These are phyloP conservation scores for Euthynnus affinis DNA, from an alignment of 2,797 vertebrate genomes.

Conservation along the genomic window DNA sequence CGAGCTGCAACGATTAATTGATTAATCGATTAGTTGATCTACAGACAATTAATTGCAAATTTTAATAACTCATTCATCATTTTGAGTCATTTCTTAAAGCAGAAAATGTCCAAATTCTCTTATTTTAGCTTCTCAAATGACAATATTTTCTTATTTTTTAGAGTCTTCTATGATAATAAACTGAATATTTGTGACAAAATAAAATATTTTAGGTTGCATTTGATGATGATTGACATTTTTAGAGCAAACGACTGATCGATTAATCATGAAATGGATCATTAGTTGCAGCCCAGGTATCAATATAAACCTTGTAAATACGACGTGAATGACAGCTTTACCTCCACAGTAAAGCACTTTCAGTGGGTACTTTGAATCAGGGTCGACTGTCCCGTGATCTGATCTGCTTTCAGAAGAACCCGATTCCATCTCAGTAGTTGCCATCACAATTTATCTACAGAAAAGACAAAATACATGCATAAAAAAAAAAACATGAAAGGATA, in stretches of 20 bases:
- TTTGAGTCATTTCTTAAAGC: no score
- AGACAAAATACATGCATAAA: neutral
- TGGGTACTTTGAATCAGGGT: slow-evolving; percentile 90
- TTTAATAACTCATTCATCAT: no score
- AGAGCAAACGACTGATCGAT: neutral
- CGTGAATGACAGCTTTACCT: slow-evolving; percentile 80
- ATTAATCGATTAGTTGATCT: neutral
- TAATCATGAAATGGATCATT: neutral
- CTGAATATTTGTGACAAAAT: neutral
- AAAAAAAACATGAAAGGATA: neutral
- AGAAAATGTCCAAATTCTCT: neutral
- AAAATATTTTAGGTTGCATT: no score
- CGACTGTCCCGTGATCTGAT: slow-evolving; percentile 84
- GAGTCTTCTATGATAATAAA: neutral
- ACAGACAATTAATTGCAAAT: no score
- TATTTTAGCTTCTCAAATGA: neutral
- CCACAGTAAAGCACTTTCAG: slow-evolving; percentile 97
- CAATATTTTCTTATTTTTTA: neutral
- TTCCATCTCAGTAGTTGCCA: slow-evolving; percentile 93
- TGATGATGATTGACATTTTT: no score
- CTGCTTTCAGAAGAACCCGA: slow-evolving; percentile 87
- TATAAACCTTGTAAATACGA: accelerated
- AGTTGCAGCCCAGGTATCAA: neutral
- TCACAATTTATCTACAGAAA: slow-evolving; percentile 77
- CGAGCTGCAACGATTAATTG: no score